Evolutionary conservation across 2,113 vertebrate genomes (phyloP).

Genomic region (Phaetusa simplex): DNA sequence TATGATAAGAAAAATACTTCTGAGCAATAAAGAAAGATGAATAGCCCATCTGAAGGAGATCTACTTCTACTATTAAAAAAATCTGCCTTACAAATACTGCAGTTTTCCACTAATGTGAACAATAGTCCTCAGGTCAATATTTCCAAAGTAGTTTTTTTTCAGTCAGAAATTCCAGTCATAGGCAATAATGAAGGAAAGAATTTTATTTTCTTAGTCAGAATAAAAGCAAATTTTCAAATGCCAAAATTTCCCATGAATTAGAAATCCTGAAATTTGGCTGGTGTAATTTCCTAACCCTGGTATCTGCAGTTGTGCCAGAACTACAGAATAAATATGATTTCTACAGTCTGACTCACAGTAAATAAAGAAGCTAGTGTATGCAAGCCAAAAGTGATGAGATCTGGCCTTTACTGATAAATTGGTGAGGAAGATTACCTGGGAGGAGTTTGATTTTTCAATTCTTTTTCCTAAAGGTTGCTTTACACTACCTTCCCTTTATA

Average conservation of each 20-base stretch:
- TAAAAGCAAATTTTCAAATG: constrained; percentile 14
- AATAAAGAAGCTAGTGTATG: background rate
- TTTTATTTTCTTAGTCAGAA: constrained; percentile 34
- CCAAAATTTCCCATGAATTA: constrained; percentile 18
- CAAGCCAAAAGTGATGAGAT: background rate
- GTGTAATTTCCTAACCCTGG: background rate
- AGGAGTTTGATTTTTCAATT: background rate
- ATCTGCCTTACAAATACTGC: background rate
- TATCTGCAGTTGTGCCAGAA: background rate
- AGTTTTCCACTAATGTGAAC: background rate
- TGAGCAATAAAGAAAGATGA: background rate
- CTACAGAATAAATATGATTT: constrained; percentile 23
- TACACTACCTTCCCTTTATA: background rate
- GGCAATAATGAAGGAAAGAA: background rate
- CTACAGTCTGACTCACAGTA: constrained; percentile 1
- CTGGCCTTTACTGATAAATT: background rate
- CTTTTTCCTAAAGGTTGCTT: background rate
- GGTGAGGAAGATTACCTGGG: background rate
- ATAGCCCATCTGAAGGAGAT: background rate
- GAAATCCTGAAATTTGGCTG: constrained; percentile 44
- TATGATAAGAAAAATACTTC: background rate
- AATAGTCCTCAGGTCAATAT: background rate
- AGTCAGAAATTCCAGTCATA: background rate
- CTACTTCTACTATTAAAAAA: background rate
- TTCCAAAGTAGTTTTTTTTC: background rate